Percentiles rank a stretch among this genome's conserved stretches.
These are phyloP conservation scores for Pocota personata DNA, from an alignment of 2,888 invertebrate species.

Conservation along the genomic window DNA sequence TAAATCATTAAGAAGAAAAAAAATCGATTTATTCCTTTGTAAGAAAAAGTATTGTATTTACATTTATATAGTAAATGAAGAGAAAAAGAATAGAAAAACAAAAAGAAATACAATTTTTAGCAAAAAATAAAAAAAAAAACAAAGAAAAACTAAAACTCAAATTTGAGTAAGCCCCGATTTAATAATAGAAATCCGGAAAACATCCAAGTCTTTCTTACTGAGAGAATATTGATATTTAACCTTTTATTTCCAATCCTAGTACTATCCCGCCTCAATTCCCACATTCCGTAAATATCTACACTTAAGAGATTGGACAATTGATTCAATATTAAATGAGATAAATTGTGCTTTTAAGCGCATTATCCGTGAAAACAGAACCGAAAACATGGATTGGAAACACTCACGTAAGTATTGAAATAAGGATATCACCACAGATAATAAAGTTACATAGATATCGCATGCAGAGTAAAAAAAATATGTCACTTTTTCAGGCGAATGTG, in stretches of 20 bases:
- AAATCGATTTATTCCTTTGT: constrained; percentile 67
- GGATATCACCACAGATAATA: too few species aligned
- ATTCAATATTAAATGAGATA: constrained; percentile 19
- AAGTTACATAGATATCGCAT: too few species aligned
- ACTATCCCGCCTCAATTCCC: constrained; percentile 65
- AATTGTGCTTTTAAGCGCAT: constrained; percentile 55
- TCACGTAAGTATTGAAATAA: constrained; percentile 1
- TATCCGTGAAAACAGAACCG: neutral
- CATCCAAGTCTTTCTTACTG: constrained; percentile 18
- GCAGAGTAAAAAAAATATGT: too few species aligned
- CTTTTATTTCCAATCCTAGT: constrained; percentile 45
- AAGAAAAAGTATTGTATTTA: constrained; percentile 72
- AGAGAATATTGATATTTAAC: constrained; percentile 40
- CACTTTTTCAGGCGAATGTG: too few species aligned
- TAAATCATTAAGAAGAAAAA: constrained; percentile 45
- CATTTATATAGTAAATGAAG: constrained; percentile 71
- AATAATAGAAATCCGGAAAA: constrained; percentile 12
- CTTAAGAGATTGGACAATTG: constrained; percentile 44
- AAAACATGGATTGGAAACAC: neutral
- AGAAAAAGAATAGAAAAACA: constrained; percentile 44
- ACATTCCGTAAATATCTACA: constrained; percentile 71
- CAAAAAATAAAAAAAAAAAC: constrained; percentile 29
- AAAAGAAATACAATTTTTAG: constrained; percentile 67
- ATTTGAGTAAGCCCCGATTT: constrained; percentile 45
- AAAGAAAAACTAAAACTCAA: constrained; percentile 52